These are phyloP conservation scores for Alces alces DNA, from an alignment of 2,113 vertebrate species.

Conservation along the genomic window DNA sequence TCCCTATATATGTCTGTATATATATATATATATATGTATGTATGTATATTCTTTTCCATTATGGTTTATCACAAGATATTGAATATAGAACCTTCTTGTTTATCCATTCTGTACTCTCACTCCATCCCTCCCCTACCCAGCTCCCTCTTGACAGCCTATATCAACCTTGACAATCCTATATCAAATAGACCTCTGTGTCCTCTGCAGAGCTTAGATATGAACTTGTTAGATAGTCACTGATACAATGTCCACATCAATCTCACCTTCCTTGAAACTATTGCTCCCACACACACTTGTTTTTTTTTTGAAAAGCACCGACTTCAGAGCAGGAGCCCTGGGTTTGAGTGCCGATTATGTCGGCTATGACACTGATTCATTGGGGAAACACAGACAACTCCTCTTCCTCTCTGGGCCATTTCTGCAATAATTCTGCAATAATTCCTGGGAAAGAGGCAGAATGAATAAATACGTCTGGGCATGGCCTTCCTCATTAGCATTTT, in stretches of 20 bases:
- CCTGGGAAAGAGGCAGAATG: neutral
- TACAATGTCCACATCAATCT: neutral
- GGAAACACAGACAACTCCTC: neutral
- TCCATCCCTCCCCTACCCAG: neutral
- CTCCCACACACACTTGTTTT: accelerated
- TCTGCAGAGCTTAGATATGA: neutral
- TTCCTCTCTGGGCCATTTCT: neutral
- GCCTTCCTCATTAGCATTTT: neutral
- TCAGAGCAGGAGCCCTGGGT: neutral
- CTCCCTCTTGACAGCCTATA: neutral
- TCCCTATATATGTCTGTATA: neutral
- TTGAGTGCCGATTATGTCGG: neutral
- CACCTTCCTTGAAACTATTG: neutral
- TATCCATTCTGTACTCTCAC: neutral
- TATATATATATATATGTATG: neutral
- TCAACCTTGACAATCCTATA: neutral
- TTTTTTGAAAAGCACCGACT: neutral
- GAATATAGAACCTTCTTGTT: neutral
- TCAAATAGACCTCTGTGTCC: neutral
- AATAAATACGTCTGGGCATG: neutral
- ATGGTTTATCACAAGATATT: neutral
- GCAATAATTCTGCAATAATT: neutral
- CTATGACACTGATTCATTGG: neutral
- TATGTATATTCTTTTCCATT: neutral
- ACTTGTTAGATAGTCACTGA: neutral